Percentiles rank a stretch among this genome's conserved stretches.
Conservation (phyloP, 2,888 invertebrate species). For the Drosophila silvestris region DNA sequence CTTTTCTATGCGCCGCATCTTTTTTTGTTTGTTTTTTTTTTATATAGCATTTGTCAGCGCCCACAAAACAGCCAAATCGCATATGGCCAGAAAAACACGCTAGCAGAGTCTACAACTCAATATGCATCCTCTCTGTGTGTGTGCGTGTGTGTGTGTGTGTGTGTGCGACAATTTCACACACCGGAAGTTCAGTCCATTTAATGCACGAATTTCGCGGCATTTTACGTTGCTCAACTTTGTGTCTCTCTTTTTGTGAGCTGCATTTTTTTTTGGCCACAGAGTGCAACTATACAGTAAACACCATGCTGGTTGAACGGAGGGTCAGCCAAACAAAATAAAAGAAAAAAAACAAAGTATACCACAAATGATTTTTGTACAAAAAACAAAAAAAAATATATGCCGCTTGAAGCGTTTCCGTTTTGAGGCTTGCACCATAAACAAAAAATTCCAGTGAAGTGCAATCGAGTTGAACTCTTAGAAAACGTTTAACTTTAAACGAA, state of each 20-base stretch:
- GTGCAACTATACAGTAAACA: constrained; percentile 28
- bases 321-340: background rate
- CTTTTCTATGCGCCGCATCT: constrained; percentile 36
- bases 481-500: background rate
- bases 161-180: constrained; percentile 65
- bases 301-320: constrained; percentile 11
- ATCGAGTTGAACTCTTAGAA: constrained; percentile 7
- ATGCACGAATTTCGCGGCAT: constrained; percentile 81
- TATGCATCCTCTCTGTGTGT: constrained; percentile 19
- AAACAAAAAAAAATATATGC: constrained; percentile 45
- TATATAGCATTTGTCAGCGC: constrained; percentile 33
- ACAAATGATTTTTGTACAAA: constrained; percentile 54
- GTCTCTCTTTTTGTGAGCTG: constrained; percentile 6
- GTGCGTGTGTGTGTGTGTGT: constrained; percentile 7
- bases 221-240: constrained; percentile 64
- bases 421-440: constrained; percentile 52
- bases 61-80: constrained; percentile 52
- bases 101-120: constrained; percentile 31
- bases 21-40: background rate
- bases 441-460: constrained; percentile 30
- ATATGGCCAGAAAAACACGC: constrained; percentile 54
- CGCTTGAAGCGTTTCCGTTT: constrained; percentile 66
- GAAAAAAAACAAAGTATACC: constrained; percentile 54
- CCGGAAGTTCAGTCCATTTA: constrained; percentile 83
- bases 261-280: constrained; percentile 19